phyloP scores from a whole-genome alignment of 2,797 vertebrate genomes.

The Pipistrellus nathusii region DNA sequence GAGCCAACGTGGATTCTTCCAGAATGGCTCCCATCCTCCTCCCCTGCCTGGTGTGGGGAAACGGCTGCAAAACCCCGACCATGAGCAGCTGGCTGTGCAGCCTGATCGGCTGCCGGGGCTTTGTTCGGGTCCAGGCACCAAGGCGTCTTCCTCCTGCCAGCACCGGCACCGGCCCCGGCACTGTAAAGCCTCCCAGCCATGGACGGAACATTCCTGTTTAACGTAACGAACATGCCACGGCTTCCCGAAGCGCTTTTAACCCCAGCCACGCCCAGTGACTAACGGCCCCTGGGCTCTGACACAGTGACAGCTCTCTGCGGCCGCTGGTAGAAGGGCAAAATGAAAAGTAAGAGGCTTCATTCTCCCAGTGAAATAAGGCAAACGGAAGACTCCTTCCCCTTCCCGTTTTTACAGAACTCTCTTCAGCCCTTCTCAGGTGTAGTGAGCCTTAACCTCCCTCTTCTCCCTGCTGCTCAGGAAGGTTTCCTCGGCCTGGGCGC shows the following conservation, averaged over 20 bases:
- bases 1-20: accelerated
- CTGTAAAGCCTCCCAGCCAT: too few species aligned
- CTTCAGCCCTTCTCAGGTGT: not conserved
- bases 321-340: not conserved
- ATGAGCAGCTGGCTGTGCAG: not conserved
- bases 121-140: not conserved
- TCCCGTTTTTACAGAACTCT: not conserved
- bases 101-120: not conserved
- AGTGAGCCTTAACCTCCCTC: not conserved
- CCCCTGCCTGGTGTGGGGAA: too few species aligned
- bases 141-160: too few species aligned
- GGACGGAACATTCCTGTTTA: not conserved
- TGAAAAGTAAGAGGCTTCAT: not conserved
- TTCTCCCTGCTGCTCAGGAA: not conserved
- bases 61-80: not conserved
- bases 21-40: not conserved
- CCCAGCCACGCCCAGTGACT: not conserved
- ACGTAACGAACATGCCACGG: not conserved
- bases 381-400: not conserved
- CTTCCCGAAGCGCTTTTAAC: not conserved
- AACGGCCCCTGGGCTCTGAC: accelerated
- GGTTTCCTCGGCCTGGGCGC: not conserved
- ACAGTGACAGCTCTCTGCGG: not conserved
- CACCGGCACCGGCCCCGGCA: too few species aligned
- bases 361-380: not conserved